Base-by-base conservation (phyloP, 2,797 vertebrate genomes). In the Buceros bicornis region DNA sequence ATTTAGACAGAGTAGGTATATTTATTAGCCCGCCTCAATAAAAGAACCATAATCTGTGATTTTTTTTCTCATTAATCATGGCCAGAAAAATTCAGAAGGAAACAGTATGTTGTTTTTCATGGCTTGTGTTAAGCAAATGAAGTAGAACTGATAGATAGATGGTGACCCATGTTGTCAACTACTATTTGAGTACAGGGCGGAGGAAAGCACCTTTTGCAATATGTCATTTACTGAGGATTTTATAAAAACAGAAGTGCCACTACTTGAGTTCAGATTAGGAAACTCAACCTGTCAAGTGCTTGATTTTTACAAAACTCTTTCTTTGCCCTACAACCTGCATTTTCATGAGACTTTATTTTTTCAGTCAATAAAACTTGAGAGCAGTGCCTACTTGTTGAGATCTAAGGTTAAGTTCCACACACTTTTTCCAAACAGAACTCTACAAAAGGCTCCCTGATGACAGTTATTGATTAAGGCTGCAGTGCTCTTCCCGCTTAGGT, bases 321-420 rank as follows among this genome's bases (percentile, higher is more conserved):
- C 56, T 79, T 87, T 82, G 67, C 81, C 74, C 74, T 85, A 12
- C 56, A 71, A 74, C 67, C 42, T 91, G 43, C n/a, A 88, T 90
- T 93, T 96, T 83, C 79, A 78, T 91, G 72, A 76, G 85, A 57
- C 61, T 91, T 95, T 83, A 86, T 81, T 70, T 93, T 91, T 91
- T 62, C 72, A 81, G 66, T 96, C 92, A 79, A 92, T 96, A 83
- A 69, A 65, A 69, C 71, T 51, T 91, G 42, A 96, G 82, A 87
- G 53, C 61, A 14, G 2, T 40, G 43, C 76, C 48, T 93, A 17
- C 76, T 91, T 71, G 58, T 87, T 81, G 58, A 93, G 76, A 81
- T 67, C 42, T 61, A n/a, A 94, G 91, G 72, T 88, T 78, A 89
- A 91, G 79, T 92, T 85, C 21, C 50, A 67, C 78, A 74, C 8